Percentiles rank a stretch among this genome's conserved stretches.
phyloP scores from a whole-genome alignment of 2,797 vertebrate species.

The Rhinella marina region DNA sequence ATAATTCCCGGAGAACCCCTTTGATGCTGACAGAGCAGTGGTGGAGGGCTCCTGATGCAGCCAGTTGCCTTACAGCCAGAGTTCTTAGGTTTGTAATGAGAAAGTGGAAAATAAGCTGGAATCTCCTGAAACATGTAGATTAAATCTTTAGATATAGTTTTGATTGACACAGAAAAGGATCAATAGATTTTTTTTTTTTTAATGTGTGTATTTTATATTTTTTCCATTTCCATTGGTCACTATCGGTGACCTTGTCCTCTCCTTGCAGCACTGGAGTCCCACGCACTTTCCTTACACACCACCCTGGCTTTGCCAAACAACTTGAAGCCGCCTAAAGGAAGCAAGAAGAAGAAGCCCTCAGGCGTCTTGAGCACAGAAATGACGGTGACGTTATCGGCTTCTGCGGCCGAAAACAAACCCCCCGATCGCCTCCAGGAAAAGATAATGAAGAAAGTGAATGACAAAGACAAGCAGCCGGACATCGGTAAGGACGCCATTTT shows the following conservation, averaged over 20 bases:
- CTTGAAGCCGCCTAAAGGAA: slow-evolving; percentile 72
- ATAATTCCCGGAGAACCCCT: too few relatives aligned
- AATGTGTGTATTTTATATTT: too few relatives aligned
- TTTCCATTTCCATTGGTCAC: too few relatives aligned
- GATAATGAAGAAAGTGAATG: slow-evolving; percentile 74
- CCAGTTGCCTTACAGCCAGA: too few relatives aligned
- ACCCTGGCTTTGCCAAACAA: slow-evolving; percentile 69
- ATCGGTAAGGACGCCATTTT: slow-evolving; percentile 63
- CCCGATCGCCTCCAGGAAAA: slow-evolving; percentile 75
- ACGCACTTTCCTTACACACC: slow-evolving; percentile 71
- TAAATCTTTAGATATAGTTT: too few relatives aligned
- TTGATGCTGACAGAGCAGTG: too few relatives aligned
- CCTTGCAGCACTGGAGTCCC: slow-evolving; percentile 67
- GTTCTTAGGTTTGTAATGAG: too few relatives aligned
- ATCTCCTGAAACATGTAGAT: too few relatives aligned
- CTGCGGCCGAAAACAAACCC: slow-evolving; percentile 69
- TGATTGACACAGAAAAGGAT: too few relatives aligned
- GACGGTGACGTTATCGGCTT: slow-evolving; percentile 69
- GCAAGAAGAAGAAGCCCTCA: slow-evolving; percentile 75
- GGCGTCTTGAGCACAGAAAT: slow-evolving; percentile 72
- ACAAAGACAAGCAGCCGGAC: slow-evolving; percentile 76
- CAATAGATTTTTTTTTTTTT: too few relatives aligned
- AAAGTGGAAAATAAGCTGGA: too few relatives aligned
- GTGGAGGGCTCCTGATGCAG: too few relatives aligned
- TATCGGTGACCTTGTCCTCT: neutral